A percentile compares a stretch with the other conserved stretches of the same genome.
Conservation (phyloP, 2,113 vertebrate species). For the Astur gentilis region DNA sequence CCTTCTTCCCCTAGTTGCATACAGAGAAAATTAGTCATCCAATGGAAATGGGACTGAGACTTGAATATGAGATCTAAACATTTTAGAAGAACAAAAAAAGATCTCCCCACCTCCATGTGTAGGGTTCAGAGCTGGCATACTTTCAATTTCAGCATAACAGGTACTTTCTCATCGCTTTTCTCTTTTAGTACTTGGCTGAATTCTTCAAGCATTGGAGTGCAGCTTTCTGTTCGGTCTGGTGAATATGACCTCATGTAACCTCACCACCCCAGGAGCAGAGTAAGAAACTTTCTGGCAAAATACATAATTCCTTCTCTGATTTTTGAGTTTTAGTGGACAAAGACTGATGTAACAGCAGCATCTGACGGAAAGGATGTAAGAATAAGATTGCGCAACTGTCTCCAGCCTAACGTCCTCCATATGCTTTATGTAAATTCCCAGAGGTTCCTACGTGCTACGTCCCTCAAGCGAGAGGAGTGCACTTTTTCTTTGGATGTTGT, state of each 20-base stretch:
- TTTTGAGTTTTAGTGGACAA: not conserved
- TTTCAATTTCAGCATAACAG: not conserved
- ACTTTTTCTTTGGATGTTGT: not conserved
- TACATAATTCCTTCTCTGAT: not conserved
- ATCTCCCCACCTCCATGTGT: not conserved
- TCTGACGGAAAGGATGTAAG: not conserved
- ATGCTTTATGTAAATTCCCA: not conserved
- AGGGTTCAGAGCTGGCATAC: not conserved
- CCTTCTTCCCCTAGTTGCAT: not conserved
- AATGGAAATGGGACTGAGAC: not conserved
- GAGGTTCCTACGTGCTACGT: fast-evolving
- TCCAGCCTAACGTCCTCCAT: not conserved
- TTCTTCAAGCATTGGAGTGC: not conserved
- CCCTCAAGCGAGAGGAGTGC: not conserved
- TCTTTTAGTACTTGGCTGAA: not conserved
- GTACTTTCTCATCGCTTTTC: not conserved
- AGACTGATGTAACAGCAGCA: not conserved
- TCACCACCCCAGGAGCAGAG: not conserved
- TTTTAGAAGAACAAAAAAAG: not conserved
- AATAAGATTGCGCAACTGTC: not conserved
- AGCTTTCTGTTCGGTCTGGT: not conserved
- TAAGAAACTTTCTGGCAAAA: not conserved
- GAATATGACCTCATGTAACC: not conserved
- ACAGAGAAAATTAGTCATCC: not conserved
- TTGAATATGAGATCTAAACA: not conserved